Percentiles rank a stretch among this genome's conserved stretches.
phyloP scores from a whole-genome alignment of 2,113 vertebrate species.

The Planiliza haematocheilus region DNA sequence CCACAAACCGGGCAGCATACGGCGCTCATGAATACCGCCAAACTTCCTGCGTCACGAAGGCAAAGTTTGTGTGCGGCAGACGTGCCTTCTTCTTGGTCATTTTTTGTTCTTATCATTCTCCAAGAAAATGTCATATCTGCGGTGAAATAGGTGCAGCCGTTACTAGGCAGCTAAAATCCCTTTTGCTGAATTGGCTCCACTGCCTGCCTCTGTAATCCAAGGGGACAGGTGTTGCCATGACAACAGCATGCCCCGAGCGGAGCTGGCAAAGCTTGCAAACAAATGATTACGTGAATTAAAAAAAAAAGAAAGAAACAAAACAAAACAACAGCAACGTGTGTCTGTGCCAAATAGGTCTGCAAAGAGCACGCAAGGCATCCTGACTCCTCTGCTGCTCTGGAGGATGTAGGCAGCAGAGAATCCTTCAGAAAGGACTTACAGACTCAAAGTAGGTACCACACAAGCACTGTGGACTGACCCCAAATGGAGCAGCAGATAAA shows the following conservation, averaged over 20 bases:
- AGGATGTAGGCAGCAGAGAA: neutral
- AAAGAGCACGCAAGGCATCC: conserved; percentile 18
- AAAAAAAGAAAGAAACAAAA: conserved; percentile 25
- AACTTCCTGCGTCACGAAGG: neutral
- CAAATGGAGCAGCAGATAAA: conserved; percentile 17
- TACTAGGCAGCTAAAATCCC: conserved; percentile 48
- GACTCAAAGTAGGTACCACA: conserved; percentile 1
- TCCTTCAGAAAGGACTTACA: neutral
- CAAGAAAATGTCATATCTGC: conserved; percentile 1
- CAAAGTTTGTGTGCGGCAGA: neutral
- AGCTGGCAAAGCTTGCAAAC: conserved; percentile 66
- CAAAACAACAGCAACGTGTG: conserved; percentile 1
- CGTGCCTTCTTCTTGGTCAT: neutral
- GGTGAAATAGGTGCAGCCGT: conserved; percentile 37
- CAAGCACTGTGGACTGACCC: conserved; percentile 28
- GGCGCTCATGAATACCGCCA: neutral
- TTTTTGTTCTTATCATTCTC: neutral
- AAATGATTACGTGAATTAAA: conserved; percentile 65
- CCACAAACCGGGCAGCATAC: conserved; percentile 38
- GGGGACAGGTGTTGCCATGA: conserved; percentile 75
- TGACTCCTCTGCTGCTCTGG: conserved; percentile 28
- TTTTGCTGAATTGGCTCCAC: conserved; percentile 59
- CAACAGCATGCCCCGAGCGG: conserved; percentile 68
- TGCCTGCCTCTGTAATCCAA: conserved; percentile 59
- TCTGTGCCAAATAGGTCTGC: conserved; percentile 48